These are phyloP conservation scores for Gryllus bimaculatus DNA, from an alignment of 1,140 invertebrate species.

Conservation along the genomic window DNA sequence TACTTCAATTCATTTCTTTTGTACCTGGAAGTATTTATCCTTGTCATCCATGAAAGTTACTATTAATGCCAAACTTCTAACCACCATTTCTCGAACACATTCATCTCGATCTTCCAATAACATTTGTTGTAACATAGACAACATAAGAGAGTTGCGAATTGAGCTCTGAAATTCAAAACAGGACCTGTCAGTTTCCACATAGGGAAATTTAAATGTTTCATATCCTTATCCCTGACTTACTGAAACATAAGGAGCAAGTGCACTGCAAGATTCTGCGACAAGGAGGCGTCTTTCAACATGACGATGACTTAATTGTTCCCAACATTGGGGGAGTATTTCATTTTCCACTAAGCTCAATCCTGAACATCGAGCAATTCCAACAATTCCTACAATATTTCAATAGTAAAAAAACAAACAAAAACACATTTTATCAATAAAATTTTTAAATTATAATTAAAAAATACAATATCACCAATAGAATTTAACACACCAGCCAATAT, in stretches of 20 bases:
- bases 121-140: conserved; percentile 69
- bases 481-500: conserved; percentile 47
- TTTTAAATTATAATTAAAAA: background rate
- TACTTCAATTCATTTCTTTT: conserved; percentile 9
- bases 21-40: conserved; percentile 57
- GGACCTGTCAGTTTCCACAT: no score
- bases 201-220: conserved; percentile 10
- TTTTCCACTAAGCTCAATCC: conserved; percentile 48
- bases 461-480: background rate
- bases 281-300: conserved; percentile 58
- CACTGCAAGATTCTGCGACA: conserved; percentile 61
- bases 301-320: conserved; percentile 67
- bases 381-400: conserved; percentile 37
- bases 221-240: conserved; percentile 34
- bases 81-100: conserved; percentile 49
- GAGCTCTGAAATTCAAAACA: conserved; percentile 37
- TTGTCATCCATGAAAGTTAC: conserved; percentile 53
- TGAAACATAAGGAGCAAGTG: conserved; percentile 60
- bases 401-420: background rate
- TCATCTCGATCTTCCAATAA: conserved; percentile 58
- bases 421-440: background rate
- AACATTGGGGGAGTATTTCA: conserved; percentile 65
- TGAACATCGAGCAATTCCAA: conserved; percentile 45
- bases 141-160: conserved; percentile 58
- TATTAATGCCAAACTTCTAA: conserved; percentile 53